Evolutionary conservation across 2,113 vertebrate genomes (phyloP), one percentile per base, ranked within the genome.

Genomic region (Phalacrocorax aristotelis): DNA sequence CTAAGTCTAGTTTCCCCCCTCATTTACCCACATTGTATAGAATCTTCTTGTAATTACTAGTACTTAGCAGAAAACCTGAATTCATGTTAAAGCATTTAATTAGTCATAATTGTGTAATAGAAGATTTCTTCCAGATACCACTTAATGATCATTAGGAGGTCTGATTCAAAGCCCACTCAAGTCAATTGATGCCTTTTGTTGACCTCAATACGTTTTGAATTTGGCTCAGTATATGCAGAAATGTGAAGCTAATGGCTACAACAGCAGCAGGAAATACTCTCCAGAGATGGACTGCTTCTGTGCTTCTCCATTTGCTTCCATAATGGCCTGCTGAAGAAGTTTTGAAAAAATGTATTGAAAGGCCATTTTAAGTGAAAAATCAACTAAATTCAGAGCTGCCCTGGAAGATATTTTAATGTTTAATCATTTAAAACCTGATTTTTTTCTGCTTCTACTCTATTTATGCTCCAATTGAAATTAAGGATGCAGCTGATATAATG

Each of bases 111-210:
- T 87, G 83, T 84, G 25, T 81, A 92, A 92, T 36, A 65, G 72
- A 84, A 90, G 80, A 95, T 92, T 95, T 92, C 61, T 95, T 95
- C 60, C 65, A 72, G 69, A 87, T 82, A 78, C 72, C 44, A 79
- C 90, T 87, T 97, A 91, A 93, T 93, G 92, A 92, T 95, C 90
- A 89, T 95, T 93, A 92, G 76, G 94, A 92, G 57, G 30, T 91
- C 86, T 95, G 80, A 93, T 84, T 93, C 86, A 79, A 91, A 91
- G 68, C 61, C 86, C 74, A 82, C 74, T 87, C 75, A 92, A 93
- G 77, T 92, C 86, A 92, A 65, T 92, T 87, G 72, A 81, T 92
- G 69, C 38, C 80, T 93, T 94, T 88, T 88, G 66, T 86, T 92
- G 76, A n/a, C 38, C 93, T 92, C 72, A 78, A 2, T 83, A 38